These are phyloP conservation scores for Amiota mariae DNA, from an alignment of 2,888 invertebrate species.

Conservation along the genomic window DNA sequence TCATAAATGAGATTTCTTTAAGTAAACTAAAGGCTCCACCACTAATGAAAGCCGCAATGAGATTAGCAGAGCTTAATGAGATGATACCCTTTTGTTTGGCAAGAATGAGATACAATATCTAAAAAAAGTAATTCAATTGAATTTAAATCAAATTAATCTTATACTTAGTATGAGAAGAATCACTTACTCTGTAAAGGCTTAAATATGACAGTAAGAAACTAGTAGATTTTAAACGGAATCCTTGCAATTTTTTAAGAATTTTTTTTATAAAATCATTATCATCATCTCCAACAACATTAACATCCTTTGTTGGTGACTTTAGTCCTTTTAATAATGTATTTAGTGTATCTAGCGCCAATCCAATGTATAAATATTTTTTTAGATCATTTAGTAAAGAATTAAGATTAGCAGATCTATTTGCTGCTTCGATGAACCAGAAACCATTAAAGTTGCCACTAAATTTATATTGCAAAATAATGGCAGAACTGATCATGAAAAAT, in stretches of 20 bases:
- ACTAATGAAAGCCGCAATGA: constrained; percentile 50
- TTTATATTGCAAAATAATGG: constrained; percentile 46
- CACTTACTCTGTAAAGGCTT: constrained; percentile 46
- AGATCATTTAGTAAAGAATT: constrained; percentile 41
- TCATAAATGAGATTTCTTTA: constrained; percentile 44
- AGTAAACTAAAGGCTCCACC: constrained; percentile 45
- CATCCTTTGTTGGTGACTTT: no score
- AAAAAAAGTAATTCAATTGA: no score
- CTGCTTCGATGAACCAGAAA: constrained; percentile 55
- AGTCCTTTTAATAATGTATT: constrained; percentile 28
- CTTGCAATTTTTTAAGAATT: neutral
- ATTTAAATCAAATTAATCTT: neutral
- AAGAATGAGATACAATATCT: constrained; percentile 46
- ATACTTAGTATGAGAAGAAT: neutral
- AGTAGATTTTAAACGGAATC: constrained; percentile 44
- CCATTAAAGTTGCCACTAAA: constrained; percentile 38
- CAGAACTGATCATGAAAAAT: constrained; percentile 53
- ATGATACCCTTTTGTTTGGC: constrained; percentile 13
- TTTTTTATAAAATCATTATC: neutral
- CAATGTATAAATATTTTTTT: constrained; percentile 46
- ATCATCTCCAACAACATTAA: neutral
- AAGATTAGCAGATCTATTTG: neutral
- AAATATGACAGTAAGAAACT: constrained; percentile 49
- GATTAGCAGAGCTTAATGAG: constrained; percentile 9
- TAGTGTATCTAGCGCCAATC: constrained; percentile 48